Conservation (phyloP, 1,140 invertebrate genomes). For the Euura saliciscinereae region DNA sequence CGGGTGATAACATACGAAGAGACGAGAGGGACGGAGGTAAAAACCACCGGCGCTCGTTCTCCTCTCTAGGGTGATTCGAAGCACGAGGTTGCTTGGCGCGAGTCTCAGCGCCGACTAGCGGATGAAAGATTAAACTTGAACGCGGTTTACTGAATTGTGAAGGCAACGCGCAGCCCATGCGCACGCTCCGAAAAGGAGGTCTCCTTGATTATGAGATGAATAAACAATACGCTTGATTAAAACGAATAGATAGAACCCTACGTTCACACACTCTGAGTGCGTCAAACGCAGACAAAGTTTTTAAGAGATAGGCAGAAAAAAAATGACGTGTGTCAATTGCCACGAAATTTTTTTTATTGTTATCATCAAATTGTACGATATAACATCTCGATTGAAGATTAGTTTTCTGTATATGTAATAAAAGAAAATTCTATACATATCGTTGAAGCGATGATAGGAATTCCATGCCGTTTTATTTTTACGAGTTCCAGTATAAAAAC, state of each 20-base stretch:
- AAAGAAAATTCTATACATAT: too few relatives aligned
- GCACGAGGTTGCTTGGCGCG: constrained; percentile 38
- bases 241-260: not conserved
- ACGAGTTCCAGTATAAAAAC: too few relatives aligned
- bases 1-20: constrained; percentile 22
- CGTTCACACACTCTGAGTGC: too few relatives aligned
- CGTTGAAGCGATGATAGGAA: too few relatives aligned
- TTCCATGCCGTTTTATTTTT: too few relatives aligned
- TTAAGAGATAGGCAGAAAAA: too few relatives aligned
- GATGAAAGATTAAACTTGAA: constrained; percentile 27
- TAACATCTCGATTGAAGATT: too few relatives aligned
- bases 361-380: too few relatives aligned
- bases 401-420: too few relatives aligned
- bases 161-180: not conserved
- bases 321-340: too few relatives aligned
- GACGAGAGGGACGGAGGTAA: constrained; percentile 24
- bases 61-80: constrained; percentile 20
- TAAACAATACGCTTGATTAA: constrained; percentile 7
- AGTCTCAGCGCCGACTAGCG: constrained; percentile 55
- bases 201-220: constrained; percentile 4
- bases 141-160: not conserved
- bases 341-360: too few relatives aligned
- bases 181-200: not conserved
- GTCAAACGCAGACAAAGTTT: too few relatives aligned
- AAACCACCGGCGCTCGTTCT: constrained; percentile 10